A percentile compares a stretch with the other conserved stretches of the same genome.
Conservation (phyloP, 2,797 vertebrate species). For the Pogonophryne albipinna region DNA sequence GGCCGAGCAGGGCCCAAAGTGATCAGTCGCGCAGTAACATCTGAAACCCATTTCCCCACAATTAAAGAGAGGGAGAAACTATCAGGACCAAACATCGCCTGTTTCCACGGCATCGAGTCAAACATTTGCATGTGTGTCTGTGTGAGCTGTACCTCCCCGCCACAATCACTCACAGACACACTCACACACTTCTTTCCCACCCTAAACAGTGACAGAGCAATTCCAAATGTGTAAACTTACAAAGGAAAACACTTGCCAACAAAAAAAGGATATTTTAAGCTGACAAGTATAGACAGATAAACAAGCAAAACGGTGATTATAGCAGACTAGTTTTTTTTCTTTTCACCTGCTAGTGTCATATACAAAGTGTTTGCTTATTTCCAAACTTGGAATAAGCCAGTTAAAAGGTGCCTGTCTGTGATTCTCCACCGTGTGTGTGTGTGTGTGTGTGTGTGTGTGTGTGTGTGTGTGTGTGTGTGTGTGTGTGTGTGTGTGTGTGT, state of each 20-base stretch:
- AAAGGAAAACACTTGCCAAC: conserved; percentile 69
- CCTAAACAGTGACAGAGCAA: conserved; percentile 82
- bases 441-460: conserved; percentile 14
- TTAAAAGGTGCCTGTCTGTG: conserved; percentile 18
- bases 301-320: neutral
- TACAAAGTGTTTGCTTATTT: neutral
- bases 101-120: conserved; percentile 85
- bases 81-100: conserved; percentile 85
- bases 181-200: conserved; percentile 66
- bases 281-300: conserved; percentile 8
- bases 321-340: neutral
- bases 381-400: neutral
- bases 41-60: conserved; percentile 88
- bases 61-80: conserved; percentile 87
- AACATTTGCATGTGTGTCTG: conserved; percentile 73
- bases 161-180: conserved; percentile 64
- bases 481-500: conserved; percentile 16
- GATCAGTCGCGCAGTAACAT: conserved; percentile 86
- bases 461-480: conserved; percentile 11
- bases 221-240: conserved; percentile 83
- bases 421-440: conserved; percentile 10
- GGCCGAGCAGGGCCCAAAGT: conserved; percentile 81
- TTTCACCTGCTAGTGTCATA: conserved; percentile 34
- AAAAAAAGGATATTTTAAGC: conserved; percentile 30
- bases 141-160: conserved; percentile 49